These are phyloP conservation scores for Drepana falcataria DNA, from an alignment of 2,888 invertebrate species.

Conservation along the genomic window DNA sequence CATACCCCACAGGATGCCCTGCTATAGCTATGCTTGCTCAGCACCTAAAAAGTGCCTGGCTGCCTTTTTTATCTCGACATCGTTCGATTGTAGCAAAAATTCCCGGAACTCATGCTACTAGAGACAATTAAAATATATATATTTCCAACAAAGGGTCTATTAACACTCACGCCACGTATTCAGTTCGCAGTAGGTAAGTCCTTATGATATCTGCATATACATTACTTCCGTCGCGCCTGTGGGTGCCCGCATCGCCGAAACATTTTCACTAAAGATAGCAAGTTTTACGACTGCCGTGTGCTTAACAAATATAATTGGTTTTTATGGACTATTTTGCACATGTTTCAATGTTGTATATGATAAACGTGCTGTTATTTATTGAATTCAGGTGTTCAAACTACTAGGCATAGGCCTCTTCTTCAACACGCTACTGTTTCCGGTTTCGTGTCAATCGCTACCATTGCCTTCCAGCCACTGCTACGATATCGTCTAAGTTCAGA, in stretches of 20 bases:
- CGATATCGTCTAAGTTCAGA: too few relatives aligned
- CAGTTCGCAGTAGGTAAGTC: conserved; percentile 48
- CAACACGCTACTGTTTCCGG: too few relatives aligned
- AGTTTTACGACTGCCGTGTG: conserved; percentile 24
- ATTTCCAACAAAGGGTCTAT: conserved; percentile 20
- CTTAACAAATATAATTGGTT: conserved; percentile 2
- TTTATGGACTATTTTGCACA: not conserved
- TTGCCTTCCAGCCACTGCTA: too few relatives aligned
- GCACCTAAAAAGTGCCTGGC: too few relatives aligned
- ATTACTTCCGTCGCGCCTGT: conserved; percentile 61
- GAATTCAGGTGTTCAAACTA: too few relatives aligned
- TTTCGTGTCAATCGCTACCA: too few relatives aligned
- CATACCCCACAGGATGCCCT: too few relatives aligned
- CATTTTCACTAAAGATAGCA: conserved; percentile 45
- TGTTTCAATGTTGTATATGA: not conserved
- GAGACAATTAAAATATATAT: conserved; percentile 14
- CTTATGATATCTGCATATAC: conserved; percentile 41
- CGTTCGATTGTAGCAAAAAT: too few relatives aligned
- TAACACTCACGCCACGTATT: conserved; percentile 51
- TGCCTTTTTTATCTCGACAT: too few relatives aligned
- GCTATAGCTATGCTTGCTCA: too few relatives aligned
- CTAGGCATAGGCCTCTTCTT: too few relatives aligned
- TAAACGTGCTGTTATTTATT: not conserved
- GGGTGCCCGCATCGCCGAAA: conserved; percentile 63
- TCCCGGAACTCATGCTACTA: too few relatives aligned